Evolutionary conservation across 2,888 invertebrate species (phyloP).

Genomic region (Agrotis puta): DNA sequence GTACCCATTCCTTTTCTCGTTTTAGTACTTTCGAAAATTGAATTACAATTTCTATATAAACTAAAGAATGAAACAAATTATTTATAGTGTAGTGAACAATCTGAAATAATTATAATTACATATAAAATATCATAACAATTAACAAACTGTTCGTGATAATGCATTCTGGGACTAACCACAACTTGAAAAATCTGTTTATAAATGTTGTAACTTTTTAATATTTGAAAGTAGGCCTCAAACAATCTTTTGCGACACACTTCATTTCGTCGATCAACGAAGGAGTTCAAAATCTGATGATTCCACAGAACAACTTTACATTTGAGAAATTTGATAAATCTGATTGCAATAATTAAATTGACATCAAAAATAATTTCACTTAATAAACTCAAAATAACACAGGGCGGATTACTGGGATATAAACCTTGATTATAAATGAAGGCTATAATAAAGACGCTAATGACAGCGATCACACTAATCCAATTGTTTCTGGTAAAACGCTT

Average conservation of each 20-base stretch:
- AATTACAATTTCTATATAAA: conserved; percentile 9
- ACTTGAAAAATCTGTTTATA: conserved; percentile 19
- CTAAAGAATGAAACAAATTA: conserved; percentile 13
- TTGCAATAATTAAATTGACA: conserved; percentile 16
- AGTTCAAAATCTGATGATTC: conserved; percentile 10
- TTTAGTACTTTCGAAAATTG: neutral
- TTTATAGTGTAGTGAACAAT: neutral
- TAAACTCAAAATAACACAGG: neutral
- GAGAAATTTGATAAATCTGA: conserved; percentile 15
- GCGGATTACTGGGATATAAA: neutral
- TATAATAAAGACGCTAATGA: neutral
- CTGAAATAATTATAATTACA: neutral
- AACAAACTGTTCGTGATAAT: neutral
- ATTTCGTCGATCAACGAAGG: neutral
- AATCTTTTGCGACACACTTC: neutral
- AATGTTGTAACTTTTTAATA: conserved; percentile 16
- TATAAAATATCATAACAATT: too few relatives aligned
- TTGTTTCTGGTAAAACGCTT: conserved; percentile 13
- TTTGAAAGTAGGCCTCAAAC: conserved; percentile 11
- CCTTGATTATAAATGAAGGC: neutral
- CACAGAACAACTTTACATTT: conserved; percentile 11
- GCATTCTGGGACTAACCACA: conserved; percentile 2
- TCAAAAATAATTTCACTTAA: conserved; percentile 2
- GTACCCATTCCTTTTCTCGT: neutral
- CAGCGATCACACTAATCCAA: conserved; percentile 5